Conservation (phyloP, 2,888 invertebrate species). For the Diplolepis rosae region DNA sequence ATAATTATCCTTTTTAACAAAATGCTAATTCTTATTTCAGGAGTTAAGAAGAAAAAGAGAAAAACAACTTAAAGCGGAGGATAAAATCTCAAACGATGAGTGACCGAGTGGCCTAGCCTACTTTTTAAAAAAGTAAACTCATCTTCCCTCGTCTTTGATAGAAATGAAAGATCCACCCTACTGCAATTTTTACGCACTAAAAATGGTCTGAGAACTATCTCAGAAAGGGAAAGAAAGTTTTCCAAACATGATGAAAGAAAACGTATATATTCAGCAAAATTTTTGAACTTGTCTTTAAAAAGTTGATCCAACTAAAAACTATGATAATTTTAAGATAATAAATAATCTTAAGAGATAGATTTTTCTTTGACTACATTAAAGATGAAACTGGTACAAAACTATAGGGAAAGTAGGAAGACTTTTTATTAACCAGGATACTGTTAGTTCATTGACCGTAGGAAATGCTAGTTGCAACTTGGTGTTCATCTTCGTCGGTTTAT, state of each 20-base stretch:
- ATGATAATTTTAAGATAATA: neutral
- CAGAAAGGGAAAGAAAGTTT: neutral
- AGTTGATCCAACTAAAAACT: neutral
- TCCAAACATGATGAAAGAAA: constrained; percentile 11
- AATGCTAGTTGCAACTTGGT: neutral
- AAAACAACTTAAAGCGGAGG: neutral
- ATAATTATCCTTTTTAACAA: too few species aligned
- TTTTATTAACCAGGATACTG: too few species aligned
- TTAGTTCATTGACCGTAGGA: constrained; percentile 17
- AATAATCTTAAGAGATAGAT: neutral
- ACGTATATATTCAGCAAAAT: neutral
- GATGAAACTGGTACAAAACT: too few species aligned
- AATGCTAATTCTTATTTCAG: neutral
- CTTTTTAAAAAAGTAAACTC: constrained; percentile 24
- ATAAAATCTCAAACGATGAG: neutral
- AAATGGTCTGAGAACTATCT: constrained; percentile 10
- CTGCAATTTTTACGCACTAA: constrained; percentile 17
- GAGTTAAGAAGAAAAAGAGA: neutral
- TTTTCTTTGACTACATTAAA: neutral
- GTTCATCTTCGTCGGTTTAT: constrained; percentile 23
- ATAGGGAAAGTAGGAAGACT: too few species aligned
- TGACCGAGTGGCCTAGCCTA: constrained; percentile 20
- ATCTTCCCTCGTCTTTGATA: constrained; percentile 21
- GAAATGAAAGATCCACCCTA: constrained; percentile 14
- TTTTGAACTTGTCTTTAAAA: neutral